Evolutionary conservation across 2,797 vertebrate genomes (phyloP), one percentile per base, ranked within the genome.

Genomic region (Diglossa cyanea): DNA sequence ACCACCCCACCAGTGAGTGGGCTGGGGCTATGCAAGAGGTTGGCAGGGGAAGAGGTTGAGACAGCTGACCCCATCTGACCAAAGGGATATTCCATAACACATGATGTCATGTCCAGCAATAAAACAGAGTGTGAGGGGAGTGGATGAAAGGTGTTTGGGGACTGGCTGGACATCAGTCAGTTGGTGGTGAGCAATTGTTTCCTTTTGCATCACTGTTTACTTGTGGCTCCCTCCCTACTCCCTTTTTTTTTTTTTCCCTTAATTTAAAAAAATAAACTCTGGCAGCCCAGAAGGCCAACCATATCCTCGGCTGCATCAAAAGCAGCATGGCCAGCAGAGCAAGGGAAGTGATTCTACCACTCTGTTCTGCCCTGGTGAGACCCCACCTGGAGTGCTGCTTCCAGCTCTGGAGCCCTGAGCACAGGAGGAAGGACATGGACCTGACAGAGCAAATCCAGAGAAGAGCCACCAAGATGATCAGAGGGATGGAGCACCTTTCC

Each of bases 191-290:
- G 3, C 17, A 65, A 11, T 24, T 35, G 2, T 30, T 84, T 58
- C 31, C 31, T 60, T 93, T 68, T 35, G 4, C 4, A 44, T 55
- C 9, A 26, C 13, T 55, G 50, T 66, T 53, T 62, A 11, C 16
- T 45, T 67, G 5, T n/a, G 10, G 6, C 20, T 54, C 11, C 26
- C 18, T 72, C 14, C 7, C 19, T 50, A 3, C 5, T 50, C 4
- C 4, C 11, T 54, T 53, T 25, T 37, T 11, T 19, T 19, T 12
- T 31, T 17, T 7, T 0, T 1, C 3, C 2, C 0, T 1, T 10
- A 1, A 9, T 40, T 57, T 5, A 11, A 53, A 78, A 35, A 53
- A 35, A 50, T 4, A 20, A 40, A 28, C 21, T 67, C 26, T 54
- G 31, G 10, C 21, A 68, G 9, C 35, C 42, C 35, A 48, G 35